Conservation (phyloP, 2,888 invertebrate genomes). For the Synergus gifuensis region DNA sequence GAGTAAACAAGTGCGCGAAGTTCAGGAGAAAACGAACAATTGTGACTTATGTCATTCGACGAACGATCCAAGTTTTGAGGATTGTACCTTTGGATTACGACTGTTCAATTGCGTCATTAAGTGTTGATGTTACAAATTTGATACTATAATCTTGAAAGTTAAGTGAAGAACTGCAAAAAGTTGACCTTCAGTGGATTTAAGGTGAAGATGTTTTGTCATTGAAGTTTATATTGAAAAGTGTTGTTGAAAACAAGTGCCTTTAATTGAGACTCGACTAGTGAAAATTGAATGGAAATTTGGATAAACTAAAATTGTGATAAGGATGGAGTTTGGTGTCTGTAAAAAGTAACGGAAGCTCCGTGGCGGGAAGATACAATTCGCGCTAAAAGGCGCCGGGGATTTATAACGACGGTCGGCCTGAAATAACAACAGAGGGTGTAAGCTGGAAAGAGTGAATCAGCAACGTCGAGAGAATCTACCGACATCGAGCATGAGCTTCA, state of each 20-base stretch:
- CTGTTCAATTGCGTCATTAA: background rate
- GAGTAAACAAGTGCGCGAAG: slow-evolving; percentile 19
- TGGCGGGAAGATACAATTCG: slow-evolving; percentile 49
- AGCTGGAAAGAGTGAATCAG: slow-evolving; percentile 61
- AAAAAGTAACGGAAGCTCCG: slow-evolving; percentile 32
- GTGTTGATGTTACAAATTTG: background rate
- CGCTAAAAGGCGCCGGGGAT: slow-evolving; percentile 52
- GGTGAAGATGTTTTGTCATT: background rate
- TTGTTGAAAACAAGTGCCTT: background rate
- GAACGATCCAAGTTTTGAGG: slow-evolving; percentile 1
- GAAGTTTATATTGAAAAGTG: background rate
- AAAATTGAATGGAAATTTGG: slow-evolving; percentile 11
- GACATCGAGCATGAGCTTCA: slow-evolving; percentile 56
- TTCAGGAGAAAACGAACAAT: background rate
- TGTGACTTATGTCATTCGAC: slow-evolving; percentile 17
- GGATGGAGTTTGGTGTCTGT: background rate
- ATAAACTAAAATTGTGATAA: background rate
- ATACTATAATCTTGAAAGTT: background rate
- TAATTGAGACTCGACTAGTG: background rate
- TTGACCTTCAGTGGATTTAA: background rate
- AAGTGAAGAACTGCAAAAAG: background rate
- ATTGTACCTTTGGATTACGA: background rate
- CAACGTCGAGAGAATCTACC: slow-evolving; percentile 55
- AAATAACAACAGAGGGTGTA: slow-evolving; percentile 65
- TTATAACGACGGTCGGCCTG: slow-evolving; percentile 60